These are phyloP conservation scores for Poeciliopsis gracilis DNA, from an alignment of 2,797 vertebrate genomes.

Conservation along the genomic window DNA sequence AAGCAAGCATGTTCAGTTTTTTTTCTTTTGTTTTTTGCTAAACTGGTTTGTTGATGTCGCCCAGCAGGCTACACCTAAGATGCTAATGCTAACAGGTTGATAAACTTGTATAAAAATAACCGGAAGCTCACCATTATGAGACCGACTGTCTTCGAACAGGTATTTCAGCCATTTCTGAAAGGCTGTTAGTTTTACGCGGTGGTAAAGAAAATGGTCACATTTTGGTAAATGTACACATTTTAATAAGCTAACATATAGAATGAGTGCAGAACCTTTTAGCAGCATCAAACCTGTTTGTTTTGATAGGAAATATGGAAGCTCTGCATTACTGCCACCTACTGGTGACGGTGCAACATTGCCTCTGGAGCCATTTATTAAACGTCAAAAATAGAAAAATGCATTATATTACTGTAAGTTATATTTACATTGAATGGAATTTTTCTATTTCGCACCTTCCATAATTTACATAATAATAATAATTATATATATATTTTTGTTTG, in stretches of 20 bases:
- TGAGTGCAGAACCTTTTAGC: neutral
- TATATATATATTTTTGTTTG: neutral
- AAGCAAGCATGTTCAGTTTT: neutral
- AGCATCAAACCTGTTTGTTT: slow-evolving; percentile 18
- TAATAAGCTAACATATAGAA: neutral
- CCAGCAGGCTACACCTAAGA: slow-evolving; percentile 11
- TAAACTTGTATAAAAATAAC: neutral
- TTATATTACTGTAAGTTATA: neutral
- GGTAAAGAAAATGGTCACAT: slow-evolving; percentile 7
- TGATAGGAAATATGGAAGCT: neutral
- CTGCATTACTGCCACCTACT: slow-evolving; percentile 13
- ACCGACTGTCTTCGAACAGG: neutral
- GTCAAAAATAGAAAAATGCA: neutral
- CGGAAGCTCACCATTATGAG: slow-evolving; percentile 51
- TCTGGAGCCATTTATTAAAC: neutral
- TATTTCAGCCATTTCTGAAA: slow-evolving; percentile 29
- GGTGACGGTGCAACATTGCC: neutral
- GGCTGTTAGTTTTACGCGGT: neutral
- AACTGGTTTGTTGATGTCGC: neutral
- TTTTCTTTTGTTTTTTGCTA: neutral
- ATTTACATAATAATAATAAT: neutral
- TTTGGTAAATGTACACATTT: neutral
- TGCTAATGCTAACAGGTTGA: slow-evolving; percentile 9
- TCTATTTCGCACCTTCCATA: neutral
- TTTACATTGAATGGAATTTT: neutral